Conservation (phyloP, 2,888 invertebrate species). For the Rhamphomyia laevipes region DNA sequence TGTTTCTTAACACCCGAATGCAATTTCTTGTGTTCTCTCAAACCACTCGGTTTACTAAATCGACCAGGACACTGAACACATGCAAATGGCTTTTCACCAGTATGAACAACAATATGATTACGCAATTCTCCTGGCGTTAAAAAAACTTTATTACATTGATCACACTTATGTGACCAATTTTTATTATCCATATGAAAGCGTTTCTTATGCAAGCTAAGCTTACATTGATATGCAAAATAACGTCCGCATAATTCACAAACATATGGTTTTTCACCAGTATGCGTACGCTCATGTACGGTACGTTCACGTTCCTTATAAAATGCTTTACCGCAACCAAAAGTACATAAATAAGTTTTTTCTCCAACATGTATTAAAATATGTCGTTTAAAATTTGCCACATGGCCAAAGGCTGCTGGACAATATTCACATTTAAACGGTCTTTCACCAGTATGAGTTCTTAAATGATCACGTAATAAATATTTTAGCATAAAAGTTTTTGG, state of each 20-base stretch:
- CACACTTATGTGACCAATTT: background rate
- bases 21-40: conserved; percentile 6
- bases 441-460: background rate
- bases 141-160: background rate
- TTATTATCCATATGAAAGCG: background rate
- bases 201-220: background rate
- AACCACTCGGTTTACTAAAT: conserved; percentile 6
- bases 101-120: background rate
- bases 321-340: background rate
- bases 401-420: background rate
- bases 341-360: background rate
- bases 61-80: conserved; percentile 7
- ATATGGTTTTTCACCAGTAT: background rate
- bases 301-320: background rate
- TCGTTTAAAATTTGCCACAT: background rate
- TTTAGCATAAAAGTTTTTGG: background rate
- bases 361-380: background rate
- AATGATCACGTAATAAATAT: background rate
- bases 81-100: conserved; percentile 6
- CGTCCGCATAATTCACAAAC: background rate
- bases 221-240: background rate
- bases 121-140: background rate
- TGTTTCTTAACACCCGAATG: conserved; percentile 13
- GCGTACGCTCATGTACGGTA: background rate
- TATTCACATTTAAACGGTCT: background rate